Base-by-base conservation (phyloP, 2,113 vertebrate species). In the Perccottus glenii region DNA sequence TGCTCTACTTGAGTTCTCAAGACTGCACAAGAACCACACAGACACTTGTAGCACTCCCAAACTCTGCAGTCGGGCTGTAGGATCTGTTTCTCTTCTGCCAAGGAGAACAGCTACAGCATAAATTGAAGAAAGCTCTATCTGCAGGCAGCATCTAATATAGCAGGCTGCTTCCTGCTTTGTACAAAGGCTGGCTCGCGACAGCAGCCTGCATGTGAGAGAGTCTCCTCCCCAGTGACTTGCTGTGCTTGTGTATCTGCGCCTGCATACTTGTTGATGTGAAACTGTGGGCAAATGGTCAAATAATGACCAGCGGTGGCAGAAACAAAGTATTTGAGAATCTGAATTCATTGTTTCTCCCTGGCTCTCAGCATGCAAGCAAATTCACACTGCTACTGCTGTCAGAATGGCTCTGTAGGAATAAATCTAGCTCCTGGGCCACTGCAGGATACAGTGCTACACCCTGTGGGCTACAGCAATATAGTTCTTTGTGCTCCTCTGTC, bases 371-470 rank as follows among this genome's bases (percentile, higher is more conserved):
- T 71, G 35, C 45, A 75, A 77, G 75, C 65, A 73, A 60, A 69
- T 70, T 58, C 63, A 5, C 73, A 62, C 56, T 58, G 70, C 52
- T 60, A 40, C 62, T 50, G 15, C 57, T 61, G 4, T 35, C n/a
- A 0, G 71, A 85, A 80, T 70, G 66, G 63, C 65, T 80, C 81
- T 52, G 75, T 64, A 75, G 68, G 70, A 74, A 84, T 83, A 71
- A 67, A 73, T 83, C 51, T 45, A 73, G 69, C 73, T 84, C 33
- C 48, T 60, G 68, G 75, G 64, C 60, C 60, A 70, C 48, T 58
- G 60, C 57, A n/a, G 75, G 72, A 84, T 51, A 63, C 55, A 63
- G 47, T 32, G 75, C 56, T 64, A 50, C 66, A 75, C 65, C 69
- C 77, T 59, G 51, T 75, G 40, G 82, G 60, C 57, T 71, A 68